These are phyloP conservation scores for Urocynchramus pylzowi DNA, from an alignment of 2,113 vertebrate genomes.

Conservation along the genomic window DNA sequence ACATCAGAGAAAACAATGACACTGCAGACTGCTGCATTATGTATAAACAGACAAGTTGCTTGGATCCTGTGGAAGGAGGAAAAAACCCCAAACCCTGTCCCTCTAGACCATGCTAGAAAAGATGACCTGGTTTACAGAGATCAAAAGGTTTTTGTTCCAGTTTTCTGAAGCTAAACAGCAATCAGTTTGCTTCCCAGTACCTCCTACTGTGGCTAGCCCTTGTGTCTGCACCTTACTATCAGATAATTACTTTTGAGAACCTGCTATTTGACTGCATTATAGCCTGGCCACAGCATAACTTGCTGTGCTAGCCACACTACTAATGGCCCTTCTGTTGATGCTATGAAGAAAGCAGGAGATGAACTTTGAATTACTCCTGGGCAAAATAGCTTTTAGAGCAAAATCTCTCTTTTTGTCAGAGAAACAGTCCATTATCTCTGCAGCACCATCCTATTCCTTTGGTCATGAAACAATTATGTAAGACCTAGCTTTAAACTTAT, in stretches of 20 bases:
- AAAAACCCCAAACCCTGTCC: background rate
- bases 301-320: background rate
- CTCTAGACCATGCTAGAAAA: background rate
- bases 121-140: background rate
- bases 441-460: background rate
- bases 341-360: background rate
- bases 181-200: background rate
- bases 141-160: background rate
- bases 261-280: constrained; percentile 11
- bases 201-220: background rate
- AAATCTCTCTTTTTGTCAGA: background rate
- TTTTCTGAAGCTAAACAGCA: background rate
- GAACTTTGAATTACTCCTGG: background rate
- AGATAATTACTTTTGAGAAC: background rate
- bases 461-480: background rate
- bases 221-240: background rate
- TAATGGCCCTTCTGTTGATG: background rate
- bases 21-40: background rate
- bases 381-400: background rate
- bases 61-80: background rate
- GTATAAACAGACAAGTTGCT: background rate
- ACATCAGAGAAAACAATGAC: background rate
- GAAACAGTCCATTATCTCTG: background rate
- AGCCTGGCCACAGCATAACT: background rate
- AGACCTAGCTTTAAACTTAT: background rate